A percentile compares a stretch with the other conserved stretches of the same genome.
phyloP scores from a whole-genome alignment of 2,113 vertebrate species.

The Rhineura floridana region DNA sequence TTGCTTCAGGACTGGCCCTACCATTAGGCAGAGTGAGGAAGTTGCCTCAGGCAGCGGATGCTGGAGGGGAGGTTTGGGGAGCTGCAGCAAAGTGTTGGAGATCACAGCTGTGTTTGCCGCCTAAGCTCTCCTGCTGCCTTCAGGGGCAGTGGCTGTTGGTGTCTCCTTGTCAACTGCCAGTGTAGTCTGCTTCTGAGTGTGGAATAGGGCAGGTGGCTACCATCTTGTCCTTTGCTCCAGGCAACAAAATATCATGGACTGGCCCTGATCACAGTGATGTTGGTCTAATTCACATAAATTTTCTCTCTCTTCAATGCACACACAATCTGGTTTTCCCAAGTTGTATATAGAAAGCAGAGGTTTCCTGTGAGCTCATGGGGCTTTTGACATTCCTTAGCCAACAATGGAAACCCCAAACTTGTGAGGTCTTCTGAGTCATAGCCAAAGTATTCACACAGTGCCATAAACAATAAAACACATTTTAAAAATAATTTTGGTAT shows the following conservation, averaged over 20 bases:
- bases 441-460: neutral
- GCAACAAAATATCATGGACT: neutral
- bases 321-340: neutral
- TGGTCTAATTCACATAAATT: neutral
- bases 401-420: constrained; percentile 8
- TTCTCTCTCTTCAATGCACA: neutral
- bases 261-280: neutral
- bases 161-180: neutral
- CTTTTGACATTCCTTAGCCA: neutral
- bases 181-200: neutral
- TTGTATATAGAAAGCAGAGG: neutral
- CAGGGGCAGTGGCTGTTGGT: neutral
- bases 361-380: neutral
- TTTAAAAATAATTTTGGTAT: neutral
- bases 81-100: too few relatives aligned
- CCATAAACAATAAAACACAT: constrained; percentile 7
- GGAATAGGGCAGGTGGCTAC: neutral
- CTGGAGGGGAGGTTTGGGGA: too few relatives aligned
- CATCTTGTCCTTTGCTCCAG: neutral
- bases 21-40: neutral
- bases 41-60: neutral
- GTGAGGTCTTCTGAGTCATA: neutral
- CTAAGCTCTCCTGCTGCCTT: neutral
- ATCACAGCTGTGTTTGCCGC: neutral
- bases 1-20: too few relatives aligned